phyloP scores from a whole-genome alignment of 1,140 invertebrate species.

The Maconellicoccus hirsutus region DNA sequence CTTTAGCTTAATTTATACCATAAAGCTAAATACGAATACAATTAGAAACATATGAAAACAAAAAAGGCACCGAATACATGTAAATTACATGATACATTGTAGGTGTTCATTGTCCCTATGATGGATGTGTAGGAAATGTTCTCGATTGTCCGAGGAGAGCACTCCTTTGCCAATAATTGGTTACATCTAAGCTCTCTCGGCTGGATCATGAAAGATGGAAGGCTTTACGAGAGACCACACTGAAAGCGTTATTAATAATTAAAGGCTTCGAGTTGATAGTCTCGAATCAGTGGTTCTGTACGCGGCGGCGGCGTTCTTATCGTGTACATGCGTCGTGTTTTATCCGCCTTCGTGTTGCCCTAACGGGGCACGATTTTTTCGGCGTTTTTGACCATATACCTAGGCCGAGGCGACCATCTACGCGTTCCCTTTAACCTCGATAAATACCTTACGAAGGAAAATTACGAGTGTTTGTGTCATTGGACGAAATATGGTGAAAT shows the following conservation, averaged over 20 bases:
- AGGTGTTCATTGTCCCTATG: background rate
- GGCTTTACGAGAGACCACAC: background rate
- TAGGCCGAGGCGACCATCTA: too few relatives aligned
- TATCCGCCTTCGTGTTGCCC: background rate
- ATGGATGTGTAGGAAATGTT: too few relatives aligned
- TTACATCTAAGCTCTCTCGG: background rate
- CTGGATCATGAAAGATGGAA: background rate
- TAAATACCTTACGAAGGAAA: background rate
- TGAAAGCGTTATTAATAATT: slow-evolving; percentile 1
- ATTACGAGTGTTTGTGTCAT: background rate
- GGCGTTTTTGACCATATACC: background rate
- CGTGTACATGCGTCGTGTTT: background rate
- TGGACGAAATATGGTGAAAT: background rate
- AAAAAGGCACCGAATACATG: too few relatives aligned
- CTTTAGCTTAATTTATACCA: background rate
- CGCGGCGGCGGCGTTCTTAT: too few relatives aligned
- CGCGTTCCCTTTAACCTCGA: background rate
- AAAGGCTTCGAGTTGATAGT: background rate
- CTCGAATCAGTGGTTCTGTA: too few relatives aligned
- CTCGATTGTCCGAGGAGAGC: background rate
- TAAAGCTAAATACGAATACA: too few relatives aligned
- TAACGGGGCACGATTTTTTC: background rate
- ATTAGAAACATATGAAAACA: too few relatives aligned
- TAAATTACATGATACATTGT: background rate
- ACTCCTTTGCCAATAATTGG: slow-evolving; percentile 8